A percentile compares a stretch with the other conserved stretches of the same genome.
phyloP scores from a whole-genome alignment of 2,888 invertebrate genomes.

The Cryptocephalus moraei region DNA sequence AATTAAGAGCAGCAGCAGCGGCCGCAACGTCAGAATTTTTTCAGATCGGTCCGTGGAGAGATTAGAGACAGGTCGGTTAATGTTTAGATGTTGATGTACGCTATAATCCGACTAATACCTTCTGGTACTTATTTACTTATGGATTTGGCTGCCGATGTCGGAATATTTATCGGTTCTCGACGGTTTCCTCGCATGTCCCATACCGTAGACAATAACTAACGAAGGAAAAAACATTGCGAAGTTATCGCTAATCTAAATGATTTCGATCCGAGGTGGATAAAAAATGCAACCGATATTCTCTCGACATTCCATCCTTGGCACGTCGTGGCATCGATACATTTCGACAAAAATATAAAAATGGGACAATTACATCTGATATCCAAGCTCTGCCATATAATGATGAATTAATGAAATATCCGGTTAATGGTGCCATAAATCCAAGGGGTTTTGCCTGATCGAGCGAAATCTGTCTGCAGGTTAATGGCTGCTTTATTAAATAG shows the following conservation, averaged over 20 bases:
- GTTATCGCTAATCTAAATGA: too few species aligned
- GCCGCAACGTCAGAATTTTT: background rate
- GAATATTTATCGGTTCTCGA: too few species aligned
- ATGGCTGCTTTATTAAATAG: constrained; percentile 10
- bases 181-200: too few species aligned
- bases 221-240: too few species aligned
- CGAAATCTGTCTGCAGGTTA: background rate
- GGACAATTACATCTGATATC: background rate
- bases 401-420: background rate
- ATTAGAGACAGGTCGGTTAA: too few species aligned
- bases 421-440: background rate
- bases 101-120: too few species aligned
- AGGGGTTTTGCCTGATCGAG: background rate
- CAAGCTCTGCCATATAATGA: background rate
- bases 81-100: too few species aligned
- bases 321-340: background rate
- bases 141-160: too few species aligned
- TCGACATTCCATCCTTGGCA: background rate
- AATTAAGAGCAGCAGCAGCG: constrained; percentile 30
- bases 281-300: background rate
- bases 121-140: too few species aligned
- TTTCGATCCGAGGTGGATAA: too few species aligned
- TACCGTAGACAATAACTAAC: too few species aligned
- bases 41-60: too few species aligned
- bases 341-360: background rate